A percentile compares a stretch with the other conserved stretches of the same genome.
phyloP scores from a whole-genome alignment of 2,113 vertebrate species.

The Panthera leo region DNA sequence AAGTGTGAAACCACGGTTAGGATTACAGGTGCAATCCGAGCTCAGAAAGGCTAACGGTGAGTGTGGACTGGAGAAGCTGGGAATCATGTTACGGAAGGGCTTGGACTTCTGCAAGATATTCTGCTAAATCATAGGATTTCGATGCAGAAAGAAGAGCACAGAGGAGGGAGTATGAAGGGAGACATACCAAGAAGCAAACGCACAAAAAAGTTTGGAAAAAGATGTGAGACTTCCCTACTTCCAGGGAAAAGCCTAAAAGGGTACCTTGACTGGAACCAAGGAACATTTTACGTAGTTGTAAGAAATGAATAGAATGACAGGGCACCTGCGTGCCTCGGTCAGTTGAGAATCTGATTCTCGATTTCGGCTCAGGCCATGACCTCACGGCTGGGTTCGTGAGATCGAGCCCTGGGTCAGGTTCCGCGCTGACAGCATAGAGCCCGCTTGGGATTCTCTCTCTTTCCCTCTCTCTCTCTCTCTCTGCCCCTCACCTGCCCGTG shows the following conservation, averaged over 20 bases:
- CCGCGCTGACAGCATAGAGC: too few species aligned
- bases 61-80: neutral
- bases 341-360: too few species aligned
- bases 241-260: neutral
- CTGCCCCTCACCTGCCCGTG: too few species aligned
- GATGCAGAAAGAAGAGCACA: neutral
- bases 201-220: neutral
- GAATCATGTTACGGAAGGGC: neutral
- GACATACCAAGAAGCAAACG: neutral
- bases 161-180: neutral
- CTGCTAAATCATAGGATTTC: neutral
- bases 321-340: too few species aligned
- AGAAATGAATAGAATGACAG: neutral
- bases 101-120: neutral
- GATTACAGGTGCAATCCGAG: neutral
- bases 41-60: neutral
- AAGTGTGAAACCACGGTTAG: rapidly evolving
- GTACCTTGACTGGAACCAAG: neutral
- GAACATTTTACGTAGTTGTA: neutral
- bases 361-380: too few species aligned
- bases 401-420: too few species aligned
- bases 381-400: too few species aligned
- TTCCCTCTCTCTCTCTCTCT: too few species aligned
- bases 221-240: neutral
- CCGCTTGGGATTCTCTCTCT: too few species aligned